A percentile compares a stretch with the other conserved stretches of the same genome.
Evolutionary conservation across 2,888 invertebrate genomes (phyloP).

Genomic region (Netelia melanura): DNA sequence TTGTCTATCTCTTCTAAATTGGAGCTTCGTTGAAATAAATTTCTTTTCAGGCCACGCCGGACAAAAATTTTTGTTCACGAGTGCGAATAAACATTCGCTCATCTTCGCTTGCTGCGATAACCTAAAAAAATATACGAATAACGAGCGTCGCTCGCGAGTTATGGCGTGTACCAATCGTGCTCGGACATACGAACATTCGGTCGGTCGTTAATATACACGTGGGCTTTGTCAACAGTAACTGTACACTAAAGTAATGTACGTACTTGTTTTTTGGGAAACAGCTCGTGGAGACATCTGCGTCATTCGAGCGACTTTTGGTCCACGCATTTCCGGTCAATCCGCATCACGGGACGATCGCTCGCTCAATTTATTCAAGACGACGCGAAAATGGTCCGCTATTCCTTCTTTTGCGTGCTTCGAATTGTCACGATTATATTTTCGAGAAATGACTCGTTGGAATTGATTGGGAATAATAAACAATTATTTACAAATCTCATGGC

Average conservation of each 20-base stretch:
- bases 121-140: not conserved
- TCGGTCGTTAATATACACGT: slow-evolving; percentile 1
- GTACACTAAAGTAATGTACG: not conserved
- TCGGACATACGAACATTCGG: slow-evolving; percentile 10
- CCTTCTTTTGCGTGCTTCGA: not conserved
- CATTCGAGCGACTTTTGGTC: not conserved
- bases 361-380: not conserved
- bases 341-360: slow-evolving; percentile 5
- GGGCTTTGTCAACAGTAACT: not conserved
- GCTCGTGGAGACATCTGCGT: slow-evolving; percentile 10
- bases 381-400: not conserved
- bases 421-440: slow-evolving; percentile 18
- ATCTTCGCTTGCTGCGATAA: slow-evolving; percentile 20
- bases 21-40: slow-evolving; percentile 19
- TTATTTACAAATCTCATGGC: too few relatives aligned
- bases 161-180: not conserved
- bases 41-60: slow-evolving; percentile 14
- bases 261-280: not conserved
- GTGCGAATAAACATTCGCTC: not conserved
- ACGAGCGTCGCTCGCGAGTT: not conserved
- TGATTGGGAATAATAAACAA: not conserved
- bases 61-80: not conserved
- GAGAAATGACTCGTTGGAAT: not conserved
- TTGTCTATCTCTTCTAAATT: slow-evolving; percentile 15
- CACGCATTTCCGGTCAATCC: slow-evolving; percentile 8